Evolutionary conservation across 1,140 invertebrate species (phyloP), one percentile per base, ranked within the genome.

Genomic region (Caerostris extrusa): DNA sequence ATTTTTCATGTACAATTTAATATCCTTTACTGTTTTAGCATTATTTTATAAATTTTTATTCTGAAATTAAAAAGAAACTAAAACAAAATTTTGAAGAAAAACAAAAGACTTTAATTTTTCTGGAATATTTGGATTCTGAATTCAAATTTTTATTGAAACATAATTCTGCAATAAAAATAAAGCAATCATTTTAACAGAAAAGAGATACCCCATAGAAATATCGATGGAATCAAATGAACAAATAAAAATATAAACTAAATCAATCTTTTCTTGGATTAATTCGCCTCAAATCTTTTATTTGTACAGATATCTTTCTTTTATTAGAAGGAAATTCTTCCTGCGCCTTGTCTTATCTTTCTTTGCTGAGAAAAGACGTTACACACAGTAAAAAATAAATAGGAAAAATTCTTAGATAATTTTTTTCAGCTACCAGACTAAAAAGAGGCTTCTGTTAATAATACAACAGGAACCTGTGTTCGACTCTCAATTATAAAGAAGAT

Each of bases 221-320:
- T 17, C 5, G 50, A 55, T 14, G 3, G 12, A 67, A 69, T 5
- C 50, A 12, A 12, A 89, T 12, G 34, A 69, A 14, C 6, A 60
- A 71, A 56, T 17, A 71, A 55, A 50, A 69, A 17, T 3, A 19
- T 12, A 55, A 1, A 17, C 61, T 17, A 60, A n/a, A 69, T n/a
- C 34, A 89, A 67, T 88, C 61, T 17, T 17, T 71, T 10, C 61
- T 14, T 55, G 64, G 10, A 89, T 89, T 89, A 89, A 89, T 69
- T 69, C 64, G 34, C 64, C 60, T 89, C 19, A 89, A 89, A 89
- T 55, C 50, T 69, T 69, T 56, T 69, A 60, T 50, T 69, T 71
- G 4, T 67, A 88, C 61, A 19, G 87, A 55, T 56, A 50, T 69
- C 60, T 67, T 34, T 77, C 8, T 77, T 50, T 53, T 69, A 50